Evolutionary conservation across 2,113 vertebrate species (phyloP).

Genomic region (Hirundichthys speculiger): DNA sequence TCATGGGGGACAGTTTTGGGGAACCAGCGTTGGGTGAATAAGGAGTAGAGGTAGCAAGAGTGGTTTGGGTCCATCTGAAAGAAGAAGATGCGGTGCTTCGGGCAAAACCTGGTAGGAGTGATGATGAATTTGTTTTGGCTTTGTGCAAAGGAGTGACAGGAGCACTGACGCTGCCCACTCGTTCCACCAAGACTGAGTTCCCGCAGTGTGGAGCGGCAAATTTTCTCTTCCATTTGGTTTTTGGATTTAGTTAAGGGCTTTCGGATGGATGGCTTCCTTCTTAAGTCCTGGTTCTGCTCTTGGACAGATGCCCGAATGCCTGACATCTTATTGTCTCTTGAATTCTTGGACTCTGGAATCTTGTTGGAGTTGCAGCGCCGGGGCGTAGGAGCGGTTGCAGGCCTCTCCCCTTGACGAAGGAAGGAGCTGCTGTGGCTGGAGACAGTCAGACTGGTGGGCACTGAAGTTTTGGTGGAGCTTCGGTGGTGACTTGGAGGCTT

Average conservation of each 20-base stretch:
- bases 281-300: slow-evolving; percentile 64
- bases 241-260: slow-evolving; percentile 75
- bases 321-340: slow-evolving; percentile 55
- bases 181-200: slow-evolving; percentile 43
- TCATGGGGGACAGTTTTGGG: slow-evolving; percentile 9
- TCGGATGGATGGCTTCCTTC: slow-evolving; percentile 60
- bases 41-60: neutral
- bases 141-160: slow-evolving; percentile 43
- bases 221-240: slow-evolving; percentile 81
- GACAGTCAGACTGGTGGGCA: neutral
- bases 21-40: slow-evolving; percentile 4
- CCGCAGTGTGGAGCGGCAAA: slow-evolving; percentile 81
- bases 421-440: slow-evolving; percentile 57
- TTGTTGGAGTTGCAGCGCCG: slow-evolving; percentile 25
- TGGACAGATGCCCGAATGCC: slow-evolving; percentile 57
- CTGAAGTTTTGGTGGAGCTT: slow-evolving; percentile 17
- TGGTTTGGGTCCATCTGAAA: slow-evolving; percentile 77
- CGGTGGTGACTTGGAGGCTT: slow-evolving; percentile 58
- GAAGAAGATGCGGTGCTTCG: slow-evolving; percentile 89
- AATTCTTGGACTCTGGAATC: slow-evolving; percentile 10
- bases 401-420: slow-evolving; percentile 18
- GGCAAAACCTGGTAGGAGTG: slow-evolving; percentile 80
- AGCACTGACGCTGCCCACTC: slow-evolving; percentile 51
- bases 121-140: slow-evolving; percentile 49
- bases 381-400: slow-evolving; percentile 25